Base-by-base conservation (phyloP, 2,797 vertebrate genomes). In the Cuniculus paca region DNA sequence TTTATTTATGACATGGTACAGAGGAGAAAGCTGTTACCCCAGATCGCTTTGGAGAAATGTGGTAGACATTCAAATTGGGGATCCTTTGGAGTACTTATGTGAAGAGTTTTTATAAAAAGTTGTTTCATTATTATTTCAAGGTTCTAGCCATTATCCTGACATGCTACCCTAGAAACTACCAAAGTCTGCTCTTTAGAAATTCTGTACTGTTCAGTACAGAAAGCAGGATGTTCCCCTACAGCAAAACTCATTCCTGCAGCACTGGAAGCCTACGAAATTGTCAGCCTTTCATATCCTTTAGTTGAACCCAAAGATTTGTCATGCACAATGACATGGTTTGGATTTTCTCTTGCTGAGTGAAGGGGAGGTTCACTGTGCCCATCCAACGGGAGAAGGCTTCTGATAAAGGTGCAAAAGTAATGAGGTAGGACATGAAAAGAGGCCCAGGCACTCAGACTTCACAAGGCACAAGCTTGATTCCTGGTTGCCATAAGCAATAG, bases 111-210 rank as follows among this genome's bases (percentile, higher is more conserved):
- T 65, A 88, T 81, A 95, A 77, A 93, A 91, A 39, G 34, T 94
- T 91, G 36, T 60, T 95, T 94, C 87, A 36, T 96, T 96, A 88
- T 95, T 96, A 60, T 95, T 93, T 93, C 65, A 79, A 93, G 42
- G 56, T 87, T 88, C 77, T 90, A 13, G 79, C 72, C 75, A 6
- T 90, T 93, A 85, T 96, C 56, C 60, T 87, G 54, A 88, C 93
- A 93, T 97, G 70, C 89, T 61, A 91, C 45, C 75, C 91, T 45
- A 74, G 74, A 86, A 79, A 31, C 75, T 86, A 63, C 95, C 72
- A 96, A 94, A 94, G 61, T 28, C 72, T 85, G 48, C 68, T 84
- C 77, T 96, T 95, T 81, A 90, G 92, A 96, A 91, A 90, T 56
- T 56, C 61, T 56, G 48, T 56, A 19, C 56, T 88, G n/a, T 72